Percentiles rank a stretch among this genome's conserved stretches.
These are phyloP conservation scores for Apotomis turbidana DNA, from an alignment of 2,888 invertebrate species.

Conservation along the genomic window DNA sequence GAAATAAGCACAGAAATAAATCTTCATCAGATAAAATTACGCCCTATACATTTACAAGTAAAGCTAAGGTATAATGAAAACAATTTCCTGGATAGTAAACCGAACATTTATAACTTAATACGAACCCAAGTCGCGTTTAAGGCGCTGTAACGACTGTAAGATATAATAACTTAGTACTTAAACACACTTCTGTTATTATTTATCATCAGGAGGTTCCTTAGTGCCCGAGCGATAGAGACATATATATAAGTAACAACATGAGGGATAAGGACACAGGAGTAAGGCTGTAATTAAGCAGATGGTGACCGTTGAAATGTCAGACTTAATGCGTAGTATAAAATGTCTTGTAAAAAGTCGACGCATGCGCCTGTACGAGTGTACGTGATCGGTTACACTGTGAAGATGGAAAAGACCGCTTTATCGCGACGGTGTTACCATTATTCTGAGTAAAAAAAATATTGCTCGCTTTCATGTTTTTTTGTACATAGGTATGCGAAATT, in stretches of 20 bases:
- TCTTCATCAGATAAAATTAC: too few relatives aligned
- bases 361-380: slow-evolving; percentile 49
- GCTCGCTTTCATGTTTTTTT: background rate
- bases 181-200: slow-evolving; percentile 50
- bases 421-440: slow-evolving; percentile 23
- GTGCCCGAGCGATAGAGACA: slow-evolving; percentile 50
- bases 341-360: slow-evolving; percentile 58
- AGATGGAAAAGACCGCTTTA: slow-evolving; percentile 38
- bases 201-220: slow-evolving; percentile 50
- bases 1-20: too few relatives aligned
- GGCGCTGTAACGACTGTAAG: slow-evolving; percentile 50
- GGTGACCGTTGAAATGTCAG: slow-evolving; percentile 73
- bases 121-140: slow-evolving; percentile 50
- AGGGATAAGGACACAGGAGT: slow-evolving; percentile 44
- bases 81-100: slow-evolving; percentile 50
- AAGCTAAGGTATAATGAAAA: slow-evolving; percentile 23
- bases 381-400: slow-evolving; percentile 46
- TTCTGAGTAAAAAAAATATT: slow-evolving; percentile 5
- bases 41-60: background rate
- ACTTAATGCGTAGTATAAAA: slow-evolving; percentile 60
- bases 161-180: slow-evolving; percentile 54
- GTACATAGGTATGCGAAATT: background rate
- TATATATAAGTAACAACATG: slow-evolving; percentile 52
- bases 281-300: slow-evolving; percentile 61
- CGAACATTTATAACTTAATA: slow-evolving; percentile 37